phyloP scores from a whole-genome alignment of 2,888 invertebrate genomes.

The Dendrolimus pini region DNA sequence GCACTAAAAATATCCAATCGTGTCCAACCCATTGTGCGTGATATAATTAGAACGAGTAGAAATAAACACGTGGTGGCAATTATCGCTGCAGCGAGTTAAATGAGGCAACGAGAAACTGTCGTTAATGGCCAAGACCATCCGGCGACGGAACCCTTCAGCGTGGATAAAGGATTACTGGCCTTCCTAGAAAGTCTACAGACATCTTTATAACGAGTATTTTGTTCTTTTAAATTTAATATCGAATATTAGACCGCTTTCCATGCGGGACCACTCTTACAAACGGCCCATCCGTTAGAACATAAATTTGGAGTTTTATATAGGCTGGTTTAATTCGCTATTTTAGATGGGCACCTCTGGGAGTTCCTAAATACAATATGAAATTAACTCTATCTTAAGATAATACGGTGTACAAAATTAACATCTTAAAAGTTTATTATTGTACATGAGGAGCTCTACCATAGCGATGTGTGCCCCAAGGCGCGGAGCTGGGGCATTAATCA shows the following conservation, averaged over 20 bases:
- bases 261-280: no score
- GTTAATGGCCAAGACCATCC: conserved; percentile 70
- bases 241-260: no score
- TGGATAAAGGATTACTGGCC: conserved; percentile 45
- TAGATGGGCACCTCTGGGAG: no score
- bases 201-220: conserved; percentile 30
- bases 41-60: conserved; percentile 69
- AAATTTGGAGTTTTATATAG: no score
- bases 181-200: conserved; percentile 41
- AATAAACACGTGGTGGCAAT: conserved; percentile 77
- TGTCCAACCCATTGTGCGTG: conserved; percentile 73
- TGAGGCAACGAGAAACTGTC: conserved; percentile 69
- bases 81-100: conserved; percentile 73
- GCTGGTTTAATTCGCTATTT: no score
- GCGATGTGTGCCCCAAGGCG: conserved; percentile 32
- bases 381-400: no score
- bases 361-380: no score
- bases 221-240: conserved; percentile 4
- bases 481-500: conserved; percentile 52
- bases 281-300: no score
- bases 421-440: conserved; percentile 40
- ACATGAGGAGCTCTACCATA: conserved; percentile 21
- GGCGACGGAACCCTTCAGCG: conserved; percentile 50
- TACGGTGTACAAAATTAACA: conserved; percentile 27
- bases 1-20: conserved; percentile 60